These are phyloP conservation scores for Phalacrocorax carbo DNA, from an alignment of 2,113 vertebrate genomes.

Conservation along the genomic window DNA sequence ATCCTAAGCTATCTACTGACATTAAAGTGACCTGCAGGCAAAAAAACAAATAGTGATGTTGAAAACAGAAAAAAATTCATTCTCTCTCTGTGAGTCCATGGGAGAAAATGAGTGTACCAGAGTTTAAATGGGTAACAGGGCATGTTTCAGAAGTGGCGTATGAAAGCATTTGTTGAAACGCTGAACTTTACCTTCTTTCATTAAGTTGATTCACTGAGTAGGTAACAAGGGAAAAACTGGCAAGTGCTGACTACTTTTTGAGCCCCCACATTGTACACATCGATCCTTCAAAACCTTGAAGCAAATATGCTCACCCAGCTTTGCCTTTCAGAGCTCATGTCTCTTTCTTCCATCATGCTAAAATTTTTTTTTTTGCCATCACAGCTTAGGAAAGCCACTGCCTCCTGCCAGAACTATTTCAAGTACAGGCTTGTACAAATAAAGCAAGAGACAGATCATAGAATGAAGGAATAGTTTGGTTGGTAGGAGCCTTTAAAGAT, in stretches of 20 bases:
- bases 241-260: conserved; percentile 26
- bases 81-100: not conserved
- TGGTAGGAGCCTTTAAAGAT: not conserved
- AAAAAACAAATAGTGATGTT: conserved; percentile 14
- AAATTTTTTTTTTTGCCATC: not conserved
- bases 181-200: conserved; percentile 51
- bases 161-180: conserved; percentile 55
- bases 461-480: not conserved
- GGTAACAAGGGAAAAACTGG: conserved; percentile 46
- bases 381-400: not conserved
- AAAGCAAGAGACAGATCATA: not conserved
- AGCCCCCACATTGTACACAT: not conserved
- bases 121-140: conserved; percentile 8
- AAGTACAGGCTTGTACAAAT: not conserved
- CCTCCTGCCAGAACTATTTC: not conserved
- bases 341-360: not conserved
- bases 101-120: not conserved
- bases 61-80: not conserved
- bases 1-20: not conserved
- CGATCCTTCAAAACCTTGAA: not conserved
- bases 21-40: conserved; percentile 1
- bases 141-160: conserved; percentile 1
- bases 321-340: not conserved
- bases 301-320: not conserved
- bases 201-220: conserved; percentile 64